Conservation (phyloP, 1,140 invertebrate species). For the Drosophila willistoni region DNA sequence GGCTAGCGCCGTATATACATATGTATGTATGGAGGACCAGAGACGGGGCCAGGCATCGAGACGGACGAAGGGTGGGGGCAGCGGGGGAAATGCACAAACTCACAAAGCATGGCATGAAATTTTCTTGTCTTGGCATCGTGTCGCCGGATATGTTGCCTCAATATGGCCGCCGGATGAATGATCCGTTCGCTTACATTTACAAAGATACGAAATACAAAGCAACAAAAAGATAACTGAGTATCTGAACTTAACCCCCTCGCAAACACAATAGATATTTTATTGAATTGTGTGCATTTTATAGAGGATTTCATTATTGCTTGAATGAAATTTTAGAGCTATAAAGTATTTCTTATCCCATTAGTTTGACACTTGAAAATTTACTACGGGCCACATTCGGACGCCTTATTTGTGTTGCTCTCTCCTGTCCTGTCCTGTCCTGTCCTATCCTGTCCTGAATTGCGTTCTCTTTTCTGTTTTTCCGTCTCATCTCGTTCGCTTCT, state of each 20-base stretch:
- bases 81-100: constrained; percentile 53
- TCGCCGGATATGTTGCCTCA: constrained; percentile 80
- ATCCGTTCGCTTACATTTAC: constrained; percentile 62
- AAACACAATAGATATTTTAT: constrained; percentile 74
- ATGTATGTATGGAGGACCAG: too few relatives aligned
- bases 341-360: constrained; percentile 81
- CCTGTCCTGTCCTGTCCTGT: too few relatives aligned
- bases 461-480: background rate
- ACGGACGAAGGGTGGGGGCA: background rate
- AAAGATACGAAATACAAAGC: constrained; percentile 21
- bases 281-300: constrained; percentile 70
- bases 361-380: constrained; percentile 81
- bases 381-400: constrained; percentile 40
- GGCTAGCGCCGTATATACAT: background rate
- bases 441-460: background rate
- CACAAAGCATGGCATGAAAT: constrained; percentile 80
- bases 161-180: constrained; percentile 80
- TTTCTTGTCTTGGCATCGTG: constrained; percentile 81
- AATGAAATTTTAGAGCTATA: constrained; percentile 70
- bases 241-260: constrained; percentile 7
- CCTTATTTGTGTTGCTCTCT: background rate
- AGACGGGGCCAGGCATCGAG: background rate
- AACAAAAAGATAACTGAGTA: constrained; percentile 21
- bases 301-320: constrained; percentile 71
- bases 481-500: background rate